Evolutionary conservation across 1,140 invertebrate genomes (phyloP), one percentile per base, ranked within the genome.

Genomic region (Hycleus cichorii): DNA sequence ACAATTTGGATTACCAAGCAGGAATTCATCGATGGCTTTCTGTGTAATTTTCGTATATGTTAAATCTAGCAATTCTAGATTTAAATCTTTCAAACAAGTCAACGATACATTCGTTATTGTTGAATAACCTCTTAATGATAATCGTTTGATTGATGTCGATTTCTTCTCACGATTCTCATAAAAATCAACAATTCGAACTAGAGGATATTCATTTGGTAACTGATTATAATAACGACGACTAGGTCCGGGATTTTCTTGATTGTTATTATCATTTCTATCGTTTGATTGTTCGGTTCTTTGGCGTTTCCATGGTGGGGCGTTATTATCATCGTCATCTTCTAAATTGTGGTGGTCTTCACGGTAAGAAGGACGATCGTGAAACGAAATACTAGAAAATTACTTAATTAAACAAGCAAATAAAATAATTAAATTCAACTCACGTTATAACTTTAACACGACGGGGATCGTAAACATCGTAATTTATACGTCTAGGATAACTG

Each of bases 51-150:
- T 59, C 0, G 70, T 72, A 45, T 64, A 60, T n/a, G 69, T 69
- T 3, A 72, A 58, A 50, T 72, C 70, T 4, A 72, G 56, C 32
- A 72, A 45, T 38, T 70, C 66, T 25, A 72, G 39, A 27, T 65
- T 55, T 11, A 71, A 53, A 44, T 65, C 54, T 45, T 49, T 50
- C 6, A 72, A 38, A 40, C 43, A 57, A 1, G 39, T 7, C 24
- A 72, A 57, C 4, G 62, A 47, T 3, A 27, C 38, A 47, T 72
- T 59, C 0, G 64, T 67, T 5, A 72, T 61, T 46, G 46, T 27
- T n/a, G 46, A 46, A 54, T 64, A 69, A 3, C 70, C 70, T 8
- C 70, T 47, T 7, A 72, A 57, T 1, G 68, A 70, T 42, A 72
- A 47, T 26, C 63, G 40, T 45, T 60, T 62, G 11, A 72, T 45